Conservation (phyloP, 2,888 invertebrate genomes). For the Eupithecia tripunctaria region DNA sequence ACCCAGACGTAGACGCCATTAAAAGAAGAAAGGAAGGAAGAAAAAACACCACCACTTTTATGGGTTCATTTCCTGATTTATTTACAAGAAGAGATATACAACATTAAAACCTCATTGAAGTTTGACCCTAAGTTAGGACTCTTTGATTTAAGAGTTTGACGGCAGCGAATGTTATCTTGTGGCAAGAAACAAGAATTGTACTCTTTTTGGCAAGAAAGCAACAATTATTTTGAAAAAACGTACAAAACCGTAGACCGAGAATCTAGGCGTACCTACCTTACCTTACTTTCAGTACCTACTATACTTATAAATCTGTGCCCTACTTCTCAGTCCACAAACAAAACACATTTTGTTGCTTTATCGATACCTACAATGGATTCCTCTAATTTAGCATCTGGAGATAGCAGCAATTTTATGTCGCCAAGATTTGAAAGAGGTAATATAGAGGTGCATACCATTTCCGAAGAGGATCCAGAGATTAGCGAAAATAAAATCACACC, state of each 20-base stretch:
- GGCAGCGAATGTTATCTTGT: not conserved
- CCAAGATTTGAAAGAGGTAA: slow-evolving; percentile 44
- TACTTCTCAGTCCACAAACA: too few relatives aligned
- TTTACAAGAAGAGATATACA: too few relatives aligned
- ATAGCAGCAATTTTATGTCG: slow-evolving; percentile 51
- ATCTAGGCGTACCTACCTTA: too few relatives aligned
- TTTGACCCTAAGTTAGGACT: not conserved
- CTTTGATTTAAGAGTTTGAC: not conserved
- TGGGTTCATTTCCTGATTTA: not conserved
- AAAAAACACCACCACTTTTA: too few relatives aligned
- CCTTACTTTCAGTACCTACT: too few relatives aligned
- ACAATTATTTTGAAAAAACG: not conserved
- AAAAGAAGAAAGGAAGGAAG: too few relatives aligned
- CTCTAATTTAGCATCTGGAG: slow-evolving; percentile 60
- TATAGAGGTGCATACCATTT: slow-evolving; percentile 30
- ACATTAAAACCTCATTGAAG: not conserved
- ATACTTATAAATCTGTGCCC: too few relatives aligned
- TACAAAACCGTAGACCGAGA: not conserved
- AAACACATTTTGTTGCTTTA: not conserved
- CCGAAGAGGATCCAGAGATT: slow-evolving; percentile 20
- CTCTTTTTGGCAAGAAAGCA: not conserved
- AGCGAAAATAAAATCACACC: slow-evolving; percentile 50
- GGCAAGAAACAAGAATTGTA: not conserved
- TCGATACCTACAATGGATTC: slow-evolving; percentile 52
- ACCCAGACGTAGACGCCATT: too few relatives aligned